These are phyloP conservation scores for Regulus satrapa DNA, from an alignment of 2,113 vertebrate species.

Conservation along the genomic window DNA sequence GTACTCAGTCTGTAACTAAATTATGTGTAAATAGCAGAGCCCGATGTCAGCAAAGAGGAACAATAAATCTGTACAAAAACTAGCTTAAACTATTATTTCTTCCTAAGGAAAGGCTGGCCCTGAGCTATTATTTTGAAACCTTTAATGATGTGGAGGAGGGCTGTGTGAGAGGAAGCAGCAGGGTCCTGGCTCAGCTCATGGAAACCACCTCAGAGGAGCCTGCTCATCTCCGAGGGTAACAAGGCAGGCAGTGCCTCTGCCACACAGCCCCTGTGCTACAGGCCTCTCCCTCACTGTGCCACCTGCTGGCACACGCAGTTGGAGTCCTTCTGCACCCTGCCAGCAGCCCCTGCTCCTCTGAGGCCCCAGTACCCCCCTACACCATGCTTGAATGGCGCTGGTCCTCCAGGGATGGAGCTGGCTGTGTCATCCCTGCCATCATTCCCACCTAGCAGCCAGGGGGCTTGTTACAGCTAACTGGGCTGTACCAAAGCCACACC, in stretches of 20 bases:
- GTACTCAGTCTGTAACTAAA: constrained; percentile 16
- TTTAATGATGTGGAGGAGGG: neutral
- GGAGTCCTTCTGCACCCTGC: neutral
- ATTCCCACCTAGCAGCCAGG: accelerated
- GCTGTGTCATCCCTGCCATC: neutral
- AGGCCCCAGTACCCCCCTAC: neutral
- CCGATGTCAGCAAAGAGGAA: neutral
- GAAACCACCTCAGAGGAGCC: neutral
- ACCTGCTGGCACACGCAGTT: neutral
- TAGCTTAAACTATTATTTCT: neutral
- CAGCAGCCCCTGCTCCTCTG: neutral
- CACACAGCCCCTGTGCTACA: neutral
- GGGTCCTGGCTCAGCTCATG: neutral
- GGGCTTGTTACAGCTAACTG: accelerated
- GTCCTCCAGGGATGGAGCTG: neutral
- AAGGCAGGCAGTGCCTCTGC: neutral
- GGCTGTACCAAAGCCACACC: neutral
- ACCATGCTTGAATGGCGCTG: accelerated
- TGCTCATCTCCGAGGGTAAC: neutral
- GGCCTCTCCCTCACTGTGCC: neutral
- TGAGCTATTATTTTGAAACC: neutral
- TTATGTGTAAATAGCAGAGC: constrained; percentile 4
- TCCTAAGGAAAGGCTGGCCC: neutral
- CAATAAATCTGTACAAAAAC: neutral
- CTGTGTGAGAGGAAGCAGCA: neutral